Conservation (phyloP, 2,888 invertebrate species). For the Lochmaea crataegi region DNA sequence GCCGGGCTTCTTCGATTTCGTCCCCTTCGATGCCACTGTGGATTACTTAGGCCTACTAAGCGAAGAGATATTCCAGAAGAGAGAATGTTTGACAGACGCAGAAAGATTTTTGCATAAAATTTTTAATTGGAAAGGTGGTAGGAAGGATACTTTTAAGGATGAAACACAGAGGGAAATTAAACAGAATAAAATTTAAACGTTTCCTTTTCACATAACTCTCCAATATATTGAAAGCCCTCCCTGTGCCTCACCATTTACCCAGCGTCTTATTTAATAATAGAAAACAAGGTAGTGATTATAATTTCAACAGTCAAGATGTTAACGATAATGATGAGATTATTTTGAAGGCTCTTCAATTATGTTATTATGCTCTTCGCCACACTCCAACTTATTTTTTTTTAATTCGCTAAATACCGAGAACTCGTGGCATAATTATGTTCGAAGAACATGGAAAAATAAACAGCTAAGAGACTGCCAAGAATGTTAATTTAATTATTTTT, state of each 20-base stretch:
- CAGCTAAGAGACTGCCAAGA: constrained; percentile 35
- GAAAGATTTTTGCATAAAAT: no score
- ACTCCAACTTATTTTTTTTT: constrained; percentile 31
- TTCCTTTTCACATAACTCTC: background rate
- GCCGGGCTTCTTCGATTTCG: constrained; percentile 29
- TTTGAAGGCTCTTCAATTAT: constrained; percentile 47
- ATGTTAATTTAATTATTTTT: constrained; percentile 43
- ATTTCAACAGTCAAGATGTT: constrained; percentile 43
- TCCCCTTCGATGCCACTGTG: background rate
- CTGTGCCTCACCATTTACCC: constrained; percentile 16
- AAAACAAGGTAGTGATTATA: constrained; percentile 44
- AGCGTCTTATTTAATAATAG: constrained; percentile 31
- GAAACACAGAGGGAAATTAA: no score
- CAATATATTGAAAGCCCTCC: constrained; percentile 10
- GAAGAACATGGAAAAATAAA: constrained; percentile 37
- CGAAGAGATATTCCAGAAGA: background rate
- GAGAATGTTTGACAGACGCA: background rate
- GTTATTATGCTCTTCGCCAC: constrained; percentile 43
- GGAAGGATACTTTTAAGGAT: no score
- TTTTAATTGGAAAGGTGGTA: no score
- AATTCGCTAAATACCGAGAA: constrained; percentile 31
- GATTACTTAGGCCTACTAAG: background rate
- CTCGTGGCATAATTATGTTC: constrained; percentile 41
- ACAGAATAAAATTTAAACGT: background rate
- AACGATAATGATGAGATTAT: constrained; percentile 40